phyloP scores from a whole-genome alignment of 2,797 vertebrate species.

The Salarias fasciatus region DNA sequence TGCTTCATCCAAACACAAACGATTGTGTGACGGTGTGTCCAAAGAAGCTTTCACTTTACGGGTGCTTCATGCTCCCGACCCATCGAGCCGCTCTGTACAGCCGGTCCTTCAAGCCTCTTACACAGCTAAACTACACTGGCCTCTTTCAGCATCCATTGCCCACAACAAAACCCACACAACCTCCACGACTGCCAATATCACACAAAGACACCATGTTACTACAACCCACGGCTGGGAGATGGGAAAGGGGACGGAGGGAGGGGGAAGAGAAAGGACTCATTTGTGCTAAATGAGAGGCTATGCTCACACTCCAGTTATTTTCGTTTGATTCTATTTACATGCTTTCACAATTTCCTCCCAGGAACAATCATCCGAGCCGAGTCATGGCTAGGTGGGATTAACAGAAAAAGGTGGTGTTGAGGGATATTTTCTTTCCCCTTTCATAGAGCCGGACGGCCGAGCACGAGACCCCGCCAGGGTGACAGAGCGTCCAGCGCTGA shows the following conservation, averaged over 20 bases:
- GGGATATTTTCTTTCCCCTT: slow-evolving; percentile 6
- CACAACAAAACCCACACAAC: slow-evolving; percentile 79
- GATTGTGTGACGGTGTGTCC: slow-evolving; percentile 10
- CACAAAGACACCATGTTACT: slow-evolving; percentile 79
- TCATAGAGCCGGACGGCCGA: slow-evolving; percentile 40
- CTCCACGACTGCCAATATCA: slow-evolving; percentile 57
- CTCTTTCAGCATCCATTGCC: slow-evolving; percentile 74
- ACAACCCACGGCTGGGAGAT: slow-evolving; percentile 66
- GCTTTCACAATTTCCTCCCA: slow-evolving; percentile 12
- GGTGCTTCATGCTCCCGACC: slow-evolving; percentile 8
- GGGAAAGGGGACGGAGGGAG: slow-evolving; percentile 8
- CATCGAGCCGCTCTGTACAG: slow-evolving; percentile 34
- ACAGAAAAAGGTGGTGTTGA: slow-evolving; percentile 15
- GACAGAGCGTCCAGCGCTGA: slow-evolving; percentile 72
- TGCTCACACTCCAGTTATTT: slow-evolving; percentile 51
- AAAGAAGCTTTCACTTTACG: slow-evolving; percentile 20
- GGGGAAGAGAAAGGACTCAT: slow-evolving; percentile 33
- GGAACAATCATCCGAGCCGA: slow-evolving; percentile 7
- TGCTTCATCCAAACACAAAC: background rate
- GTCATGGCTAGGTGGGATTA: slow-evolving; percentile 13
- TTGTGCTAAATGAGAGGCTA: slow-evolving; percentile 40
- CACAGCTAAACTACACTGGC: slow-evolving; percentile 68
- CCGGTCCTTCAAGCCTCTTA: slow-evolving; percentile 48
- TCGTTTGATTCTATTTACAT: slow-evolving; percentile 33
- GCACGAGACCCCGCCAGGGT: slow-evolving; percentile 70